phyloP scores from a whole-genome alignment of 2,888 invertebrate genomes.

The Drosophila borborema region DNA sequence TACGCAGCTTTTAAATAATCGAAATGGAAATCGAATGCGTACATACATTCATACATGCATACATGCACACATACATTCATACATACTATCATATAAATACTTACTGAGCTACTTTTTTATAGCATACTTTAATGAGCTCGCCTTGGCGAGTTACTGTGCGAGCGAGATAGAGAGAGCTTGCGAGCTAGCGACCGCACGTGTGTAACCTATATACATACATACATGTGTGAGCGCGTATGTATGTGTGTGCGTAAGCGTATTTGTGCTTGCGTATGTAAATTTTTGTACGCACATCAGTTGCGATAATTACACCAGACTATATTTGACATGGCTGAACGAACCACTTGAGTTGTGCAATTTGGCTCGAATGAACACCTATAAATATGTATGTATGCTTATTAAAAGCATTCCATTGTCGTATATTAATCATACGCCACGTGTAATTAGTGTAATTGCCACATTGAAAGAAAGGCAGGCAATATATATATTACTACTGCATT shows the following conservation, averaged over 20 bases:
- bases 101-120: slow-evolving; percentile 40
- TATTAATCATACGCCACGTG: slow-evolving; percentile 52
- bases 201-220: slow-evolving; percentile 5
- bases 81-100: slow-evolving; percentile 11
- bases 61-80: slow-evolving; percentile 1
- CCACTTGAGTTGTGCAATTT: slow-evolving; percentile 5
- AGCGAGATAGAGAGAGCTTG: slow-evolving; percentile 1
- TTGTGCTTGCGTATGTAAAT: slow-evolving; percentile 4
- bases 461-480: slow-evolving; percentile 1
- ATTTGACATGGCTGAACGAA: slow-evolving; percentile 1
- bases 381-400: slow-evolving; percentile 13
- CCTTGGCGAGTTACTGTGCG: slow-evolving; percentile 6
- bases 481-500: slow-evolving; percentile 2
- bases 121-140: slow-evolving; percentile 55
- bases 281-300: slow-evolving; percentile 2
- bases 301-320: slow-evolving; percentile 2
- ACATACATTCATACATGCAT: neutral
- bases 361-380: neutral
- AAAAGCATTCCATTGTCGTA: slow-evolving; percentile 23
- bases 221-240: neutral
- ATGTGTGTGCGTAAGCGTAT: too few species aligned
- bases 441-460: slow-evolving; percentile 46
- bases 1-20: slow-evolving; percentile 36
- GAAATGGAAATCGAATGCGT: slow-evolving; percentile 41
- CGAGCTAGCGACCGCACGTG: slow-evolving; percentile 1